These are phyloP conservation scores for Cyclophora albipunctata DNA, from an alignment of 2,888 invertebrate genomes.

Conservation along the genomic window DNA sequence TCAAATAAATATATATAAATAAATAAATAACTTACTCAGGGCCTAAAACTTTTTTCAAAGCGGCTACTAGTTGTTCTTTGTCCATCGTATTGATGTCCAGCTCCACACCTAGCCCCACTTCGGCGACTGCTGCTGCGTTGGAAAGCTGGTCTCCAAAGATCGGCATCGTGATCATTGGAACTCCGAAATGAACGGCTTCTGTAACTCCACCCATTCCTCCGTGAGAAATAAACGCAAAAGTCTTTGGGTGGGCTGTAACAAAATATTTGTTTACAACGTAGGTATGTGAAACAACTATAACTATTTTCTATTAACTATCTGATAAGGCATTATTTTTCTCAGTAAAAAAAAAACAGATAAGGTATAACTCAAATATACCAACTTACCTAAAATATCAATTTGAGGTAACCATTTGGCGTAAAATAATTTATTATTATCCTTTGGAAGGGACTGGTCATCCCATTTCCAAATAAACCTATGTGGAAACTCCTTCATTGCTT, in stretches of 20 bases:
- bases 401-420: conserved; percentile 82
- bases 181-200: conserved; percentile 76
- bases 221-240: conserved; percentile 75
- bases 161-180: conserved; percentile 76
- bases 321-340: no score
- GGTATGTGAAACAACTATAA: no score
- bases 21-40: conserved; percentile 56
- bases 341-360: no score
- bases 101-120: conserved; percentile 68
- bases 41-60: conserved; percentile 69
- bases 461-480: conserved; percentile 87
- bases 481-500: conserved; percentile 77
- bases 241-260: conserved; percentile 74
- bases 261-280: not conserved
- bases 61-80: conserved; percentile 65
- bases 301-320: no score
- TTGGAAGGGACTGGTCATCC: conserved; percentile 77
- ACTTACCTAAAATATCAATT: conserved; percentile 79
- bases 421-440: conserved; percentile 78
- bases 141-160: conserved; percentile 76
- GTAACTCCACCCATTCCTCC: conserved; percentile 76
- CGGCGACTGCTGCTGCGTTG: conserved; percentile 74
- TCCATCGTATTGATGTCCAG: conserved; percentile 62
- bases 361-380: no score
- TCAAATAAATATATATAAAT: no score